Conservation (phyloP, 35 echinoderm and acorn worm genomes). For the Amphiura filiformis region DNA sequence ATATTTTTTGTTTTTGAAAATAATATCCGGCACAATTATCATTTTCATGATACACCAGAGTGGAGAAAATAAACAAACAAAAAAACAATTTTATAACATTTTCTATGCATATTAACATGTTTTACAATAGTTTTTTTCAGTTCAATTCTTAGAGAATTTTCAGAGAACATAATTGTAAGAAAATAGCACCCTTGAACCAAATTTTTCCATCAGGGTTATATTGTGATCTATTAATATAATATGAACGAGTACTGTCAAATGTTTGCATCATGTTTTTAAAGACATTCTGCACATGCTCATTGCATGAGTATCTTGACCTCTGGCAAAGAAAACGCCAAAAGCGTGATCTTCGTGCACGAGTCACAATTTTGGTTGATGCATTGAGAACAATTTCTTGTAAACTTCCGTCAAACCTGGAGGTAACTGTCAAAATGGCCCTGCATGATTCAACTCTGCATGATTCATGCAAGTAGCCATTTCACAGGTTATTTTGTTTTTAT, state of each 20-base stretch:
- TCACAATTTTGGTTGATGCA: too few relatives aligned
- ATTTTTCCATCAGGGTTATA: background rate
- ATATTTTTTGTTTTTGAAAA: background rate
- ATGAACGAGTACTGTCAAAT: background rate
- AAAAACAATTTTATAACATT: background rate
- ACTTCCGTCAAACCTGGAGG: conserved; percentile 8
- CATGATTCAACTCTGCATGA: background rate
- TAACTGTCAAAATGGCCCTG: background rate
- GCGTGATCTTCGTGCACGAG: too few relatives aligned
- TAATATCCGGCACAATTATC: background rate
- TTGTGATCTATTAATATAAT: background rate
- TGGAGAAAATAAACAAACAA: background rate
- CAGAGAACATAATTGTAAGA: background rate
- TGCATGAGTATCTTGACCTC: background rate
- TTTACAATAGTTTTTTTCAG: background rate
- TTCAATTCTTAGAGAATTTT: conserved; percentile 5
- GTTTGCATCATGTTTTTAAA: background rate
- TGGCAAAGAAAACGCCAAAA: too few relatives aligned
- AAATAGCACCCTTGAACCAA: conserved; percentile 7
- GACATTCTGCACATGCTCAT: background rate
- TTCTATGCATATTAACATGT: background rate
- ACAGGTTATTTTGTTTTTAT: background rate
- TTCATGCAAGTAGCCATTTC: background rate
- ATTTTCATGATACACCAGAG: conserved; percentile 11
- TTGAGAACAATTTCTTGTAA: background rate